A percentile compares a stretch with the other conserved stretches of the same genome.
These are phyloP conservation scores for Anoplius nigerrimus DNA, from an alignment of 2,888 invertebrate species.

Conservation along the genomic window DNA sequence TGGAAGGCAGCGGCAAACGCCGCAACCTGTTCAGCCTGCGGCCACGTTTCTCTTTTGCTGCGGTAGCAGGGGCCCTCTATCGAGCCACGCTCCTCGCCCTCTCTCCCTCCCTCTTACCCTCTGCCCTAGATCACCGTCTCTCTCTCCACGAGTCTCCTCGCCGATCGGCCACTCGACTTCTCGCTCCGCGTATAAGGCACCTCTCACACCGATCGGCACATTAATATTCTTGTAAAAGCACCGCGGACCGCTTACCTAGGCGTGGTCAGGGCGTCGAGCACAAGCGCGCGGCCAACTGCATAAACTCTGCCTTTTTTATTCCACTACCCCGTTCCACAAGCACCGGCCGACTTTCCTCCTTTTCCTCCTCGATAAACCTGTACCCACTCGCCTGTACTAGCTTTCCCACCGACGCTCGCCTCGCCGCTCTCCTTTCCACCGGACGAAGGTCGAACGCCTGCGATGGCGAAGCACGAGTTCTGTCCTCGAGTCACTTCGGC, in stretches of 20 bases:
- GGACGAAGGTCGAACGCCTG: background rate
- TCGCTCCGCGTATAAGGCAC: conserved; percentile 23
- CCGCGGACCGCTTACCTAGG: conserved; percentile 28
- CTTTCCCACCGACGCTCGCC: background rate
- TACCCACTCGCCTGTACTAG: background rate
- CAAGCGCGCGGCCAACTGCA: conserved; percentile 1
- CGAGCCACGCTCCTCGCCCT: conserved; percentile 47
- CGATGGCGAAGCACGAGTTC: too few species aligned
- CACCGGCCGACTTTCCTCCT: background rate
- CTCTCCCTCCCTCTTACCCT: conserved; percentile 10
- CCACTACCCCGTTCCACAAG: background rate
- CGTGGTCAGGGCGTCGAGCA: conserved; percentile 29
- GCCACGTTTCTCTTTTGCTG: conserved; percentile 67
- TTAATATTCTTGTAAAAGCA: conserved; percentile 60
- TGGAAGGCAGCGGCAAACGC: conserved; percentile 44
- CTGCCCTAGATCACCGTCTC: conserved; percentile 3
- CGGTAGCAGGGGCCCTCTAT: conserved; percentile 62
- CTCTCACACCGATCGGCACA: conserved; percentile 41
- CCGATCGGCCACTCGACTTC: too few species aligned
- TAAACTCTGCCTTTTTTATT: conserved; percentile 4
- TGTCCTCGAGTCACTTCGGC: too few species aligned
- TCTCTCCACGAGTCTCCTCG: conserved; percentile 1
- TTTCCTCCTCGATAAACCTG: background rate
- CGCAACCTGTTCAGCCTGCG: conserved; percentile 68
- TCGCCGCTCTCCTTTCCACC: background rate